A percentile compares a stretch with the other conserved stretches of the same genome.
Conservation (phyloP, 2,888 invertebrate species). For the Dendrolimus pini region DNA sequence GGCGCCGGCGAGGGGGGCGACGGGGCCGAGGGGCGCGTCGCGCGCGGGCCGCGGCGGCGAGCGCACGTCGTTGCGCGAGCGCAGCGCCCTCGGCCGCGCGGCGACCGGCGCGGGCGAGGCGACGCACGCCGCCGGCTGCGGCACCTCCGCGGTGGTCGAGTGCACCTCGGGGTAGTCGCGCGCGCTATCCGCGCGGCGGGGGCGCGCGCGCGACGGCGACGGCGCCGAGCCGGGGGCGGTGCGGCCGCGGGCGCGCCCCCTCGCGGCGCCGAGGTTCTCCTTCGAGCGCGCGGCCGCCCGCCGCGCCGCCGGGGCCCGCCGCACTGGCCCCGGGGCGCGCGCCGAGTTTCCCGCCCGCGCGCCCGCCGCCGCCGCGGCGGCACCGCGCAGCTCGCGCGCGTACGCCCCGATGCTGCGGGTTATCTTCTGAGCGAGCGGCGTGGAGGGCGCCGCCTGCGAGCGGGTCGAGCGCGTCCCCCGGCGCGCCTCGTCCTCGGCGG, state of each 20-base stretch:
- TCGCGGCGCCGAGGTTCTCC: slow-evolving; percentile 60
- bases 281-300: slow-evolving; percentile 51
- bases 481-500: slow-evolving; percentile 23
- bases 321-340: slow-evolving; percentile 62
- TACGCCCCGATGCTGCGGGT: slow-evolving; percentile 38
- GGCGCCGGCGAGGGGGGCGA: slow-evolving; percentile 8
- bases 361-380: slow-evolving; percentile 25
- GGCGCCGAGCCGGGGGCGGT: slow-evolving; percentile 32
- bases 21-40: too few species aligned
- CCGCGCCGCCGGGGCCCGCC: slow-evolving; percentile 55
- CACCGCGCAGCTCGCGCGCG: slow-evolving; percentile 37
- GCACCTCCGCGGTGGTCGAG: slow-evolving; percentile 39
- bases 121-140: slow-evolving; percentile 13
- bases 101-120: slow-evolving; percentile 16
- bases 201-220: slow-evolving; percentile 23
- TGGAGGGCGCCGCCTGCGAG: slow-evolving; percentile 28
- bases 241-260: slow-evolving; percentile 45
- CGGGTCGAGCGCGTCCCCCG: slow-evolving; percentile 28
- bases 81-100: slow-evolving; percentile 29
- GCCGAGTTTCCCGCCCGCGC: slow-evolving; percentile 55
- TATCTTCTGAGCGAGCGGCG: slow-evolving; percentile 35
- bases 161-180: slow-evolving; percentile 37
- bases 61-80: slow-evolving; percentile 37
- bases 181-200: slow-evolving; percentile 32
- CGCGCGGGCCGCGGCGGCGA: slow-evolving; percentile 8